Base-by-base conservation (phyloP, 2,113 vertebrate species). In the Ivindomyrus marchei region DNA sequence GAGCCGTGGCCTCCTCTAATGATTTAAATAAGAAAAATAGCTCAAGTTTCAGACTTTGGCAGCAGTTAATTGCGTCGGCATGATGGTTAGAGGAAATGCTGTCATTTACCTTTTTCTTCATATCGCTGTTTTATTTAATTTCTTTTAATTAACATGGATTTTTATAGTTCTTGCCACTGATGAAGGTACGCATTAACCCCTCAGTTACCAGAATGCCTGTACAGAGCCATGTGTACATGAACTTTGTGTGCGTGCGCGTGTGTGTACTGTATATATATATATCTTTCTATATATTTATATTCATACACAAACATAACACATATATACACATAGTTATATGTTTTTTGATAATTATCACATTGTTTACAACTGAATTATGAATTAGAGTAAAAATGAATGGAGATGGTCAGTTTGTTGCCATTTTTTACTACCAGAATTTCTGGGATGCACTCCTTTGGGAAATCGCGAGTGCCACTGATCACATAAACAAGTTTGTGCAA, bases 21-120 rank as follows among this genome's bases (percentile, higher is more conserved):
- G 95, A 96, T 94, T 96, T 96, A 96, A 96, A 94, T 95, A 96
- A 95, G 95, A 96, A 95, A 95, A 95, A 96, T 96, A 94, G 94
- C 95, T 94, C 93, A 95, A 94, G 94, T 95, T 94, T 93, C 92
- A 94, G 92, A 94, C 91, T 89, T 91, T 95, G 96, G 95, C 96
- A 95, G 95, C 92, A 94, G 96, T 93, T 96, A 96, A 96, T 96
- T 96, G 96, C 92, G 91, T 94, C 94, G 93, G 93, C 94, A 93
- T 94, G 91, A 94, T 90, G 90, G 93, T 94, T 93, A 94, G 92
- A 90, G 90, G 93, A 92, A 95, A 93, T 92, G 92, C 94, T 95
- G 94, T 96, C 95, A 95, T 93, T 94, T 95, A 91, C 93, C 93
- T 90, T 93, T 92, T 93, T 92, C 88, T 92, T 93, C 89, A 62